Evolutionary conservation across 2,113 vertebrate species (phyloP).

Genomic region (Centrocercus urophasianus): DNA sequence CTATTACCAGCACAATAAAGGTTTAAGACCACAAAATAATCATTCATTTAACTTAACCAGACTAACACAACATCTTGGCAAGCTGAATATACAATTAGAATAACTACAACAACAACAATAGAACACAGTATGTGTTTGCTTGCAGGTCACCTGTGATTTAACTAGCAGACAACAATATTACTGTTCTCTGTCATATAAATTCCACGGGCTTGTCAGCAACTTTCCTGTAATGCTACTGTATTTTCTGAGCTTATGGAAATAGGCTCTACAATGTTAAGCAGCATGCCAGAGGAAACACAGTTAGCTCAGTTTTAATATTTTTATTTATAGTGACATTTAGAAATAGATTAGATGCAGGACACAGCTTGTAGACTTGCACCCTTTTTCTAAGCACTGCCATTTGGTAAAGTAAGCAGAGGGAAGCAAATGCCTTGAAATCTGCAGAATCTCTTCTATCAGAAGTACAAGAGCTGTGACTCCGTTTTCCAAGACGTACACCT

Average conservation of each 20-base stretch:
- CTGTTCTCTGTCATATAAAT: background rate
- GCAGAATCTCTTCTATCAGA: background rate
- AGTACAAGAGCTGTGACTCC: background rate
- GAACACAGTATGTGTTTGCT: background rate
- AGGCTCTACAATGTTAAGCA: background rate
- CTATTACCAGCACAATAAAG: background rate
- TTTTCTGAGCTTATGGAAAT: background rate
- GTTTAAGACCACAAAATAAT: background rate
- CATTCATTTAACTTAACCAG: background rate
- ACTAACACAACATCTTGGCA: background rate
- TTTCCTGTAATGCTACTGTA: background rate
- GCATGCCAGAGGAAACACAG: background rate
- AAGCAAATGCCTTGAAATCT: background rate
- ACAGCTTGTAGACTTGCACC: background rate
- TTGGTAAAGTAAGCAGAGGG: background rate
- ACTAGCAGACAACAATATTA: background rate
- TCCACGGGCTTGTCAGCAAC: background rate
- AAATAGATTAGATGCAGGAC: background rate
- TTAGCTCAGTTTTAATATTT: background rate
- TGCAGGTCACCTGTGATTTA: background rate
- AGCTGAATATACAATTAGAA: background rate
- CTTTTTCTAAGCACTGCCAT: background rate
- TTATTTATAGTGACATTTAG: background rate
- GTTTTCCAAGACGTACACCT: background rate
- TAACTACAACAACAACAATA: background rate